Evolutionary conservation across 2,888 invertebrate genomes (phyloP).

Genomic region (Notocelia uddmanniana): DNA sequence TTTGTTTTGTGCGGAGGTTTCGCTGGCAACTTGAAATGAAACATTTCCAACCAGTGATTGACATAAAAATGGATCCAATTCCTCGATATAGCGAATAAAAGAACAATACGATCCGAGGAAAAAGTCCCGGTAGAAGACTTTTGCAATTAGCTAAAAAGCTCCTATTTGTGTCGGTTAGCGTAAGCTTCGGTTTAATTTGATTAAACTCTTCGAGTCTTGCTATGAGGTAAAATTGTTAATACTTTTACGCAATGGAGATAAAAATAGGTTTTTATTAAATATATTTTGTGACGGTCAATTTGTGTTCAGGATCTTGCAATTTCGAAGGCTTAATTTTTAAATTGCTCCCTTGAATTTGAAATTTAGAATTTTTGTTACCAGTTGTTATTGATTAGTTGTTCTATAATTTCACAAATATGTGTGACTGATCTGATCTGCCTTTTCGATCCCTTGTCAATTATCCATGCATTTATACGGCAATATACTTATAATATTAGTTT

Average conservation of each 20-base stretch:
- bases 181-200: conserved; percentile 30
- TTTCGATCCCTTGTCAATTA: background rate
- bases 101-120: conserved; percentile 29
- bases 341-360: too few relatives aligned
- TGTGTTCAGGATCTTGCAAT: too few relatives aligned
- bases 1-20: background rate
- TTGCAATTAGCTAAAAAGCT: conserved; percentile 53
- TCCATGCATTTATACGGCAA: background rate
- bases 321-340: too few relatives aligned
- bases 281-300: too few relatives aligned
- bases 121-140: conserved; percentile 23
- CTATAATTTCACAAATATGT: background rate
- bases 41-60: conserved; percentile 20
- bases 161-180: conserved; percentile 43
- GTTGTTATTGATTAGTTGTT: too few relatives aligned
- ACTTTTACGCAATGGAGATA: background rate
- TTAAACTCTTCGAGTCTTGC: conserved; percentile 10
- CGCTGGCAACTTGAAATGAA: conserved; percentile 2
- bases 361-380: too few relatives aligned
- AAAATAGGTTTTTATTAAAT: background rate
- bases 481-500: background rate
- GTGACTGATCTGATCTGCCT: background rate
- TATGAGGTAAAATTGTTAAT: conserved; percentile 2
- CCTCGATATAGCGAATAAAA: conserved; percentile 29
- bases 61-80: conserved; percentile 20